Percentiles rank a stretch among this genome's conserved stretches.
Conservation (phyloP, 2,888 invertebrate genomes). For the Caenorhabditis sp. region DNA sequence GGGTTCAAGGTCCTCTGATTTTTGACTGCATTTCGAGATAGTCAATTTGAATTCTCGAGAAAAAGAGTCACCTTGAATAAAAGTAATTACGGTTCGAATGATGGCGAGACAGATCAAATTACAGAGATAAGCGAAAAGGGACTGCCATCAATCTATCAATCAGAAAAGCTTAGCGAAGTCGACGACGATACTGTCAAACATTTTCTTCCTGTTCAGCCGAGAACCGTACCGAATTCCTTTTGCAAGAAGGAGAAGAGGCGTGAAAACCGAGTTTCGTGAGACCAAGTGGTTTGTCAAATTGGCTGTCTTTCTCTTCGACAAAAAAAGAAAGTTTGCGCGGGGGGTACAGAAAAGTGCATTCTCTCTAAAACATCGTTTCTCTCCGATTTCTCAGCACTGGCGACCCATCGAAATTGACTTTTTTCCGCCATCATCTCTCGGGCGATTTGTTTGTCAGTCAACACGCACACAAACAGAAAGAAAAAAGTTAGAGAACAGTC, state of each 20-base stretch:
- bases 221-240: neutral
- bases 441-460: constrained; percentile 38
- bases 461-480: constrained; percentile 28
- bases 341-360: constrained; percentile 41
- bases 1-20: constrained; percentile 6
- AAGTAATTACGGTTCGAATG: constrained; percentile 3
- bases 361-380: constrained; percentile 1
- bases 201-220: neutral
- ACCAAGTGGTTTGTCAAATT: constrained; percentile 48
- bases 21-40: neutral
- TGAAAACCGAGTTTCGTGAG: constrained; percentile 40
- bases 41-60: neutral
- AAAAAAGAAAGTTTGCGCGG: constrained; percentile 49
- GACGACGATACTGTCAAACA: neutral
- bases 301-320: constrained; percentile 18
- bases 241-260: constrained; percentile 28
- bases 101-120: constrained; percentile 4
- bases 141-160: neutral
- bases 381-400: constrained; percentile 33
- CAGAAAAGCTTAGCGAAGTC: neutral
- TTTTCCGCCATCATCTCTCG: constrained; percentile 6
- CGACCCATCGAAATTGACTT: constrained; percentile 22
- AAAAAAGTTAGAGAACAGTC: constrained; percentile 2
- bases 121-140: neutral
- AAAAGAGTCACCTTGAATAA: neutral